Evolutionary conservation across 2,797 vertebrate species (phyloP).

Genomic region (Nyctibius grandis): DNA sequence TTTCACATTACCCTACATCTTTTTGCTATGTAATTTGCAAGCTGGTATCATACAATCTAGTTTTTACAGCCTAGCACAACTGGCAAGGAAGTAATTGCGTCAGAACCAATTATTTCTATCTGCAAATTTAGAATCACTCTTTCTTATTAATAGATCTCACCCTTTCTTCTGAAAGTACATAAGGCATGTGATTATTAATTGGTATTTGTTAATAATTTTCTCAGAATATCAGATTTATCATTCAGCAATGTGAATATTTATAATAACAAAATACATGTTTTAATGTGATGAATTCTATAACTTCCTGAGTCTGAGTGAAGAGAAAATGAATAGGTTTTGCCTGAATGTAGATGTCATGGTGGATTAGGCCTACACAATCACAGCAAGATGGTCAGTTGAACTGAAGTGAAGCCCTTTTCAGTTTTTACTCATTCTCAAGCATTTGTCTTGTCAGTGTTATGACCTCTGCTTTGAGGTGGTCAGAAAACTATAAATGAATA

Average conservation of each 20-base stretch:
- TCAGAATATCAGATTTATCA: not conserved
- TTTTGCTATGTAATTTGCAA: not conserved
- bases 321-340: not conserved
- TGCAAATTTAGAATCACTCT: not conserved
- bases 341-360: not conserved
- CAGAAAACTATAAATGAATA: not conserved
- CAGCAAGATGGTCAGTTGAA: not conserved
- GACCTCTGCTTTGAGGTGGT: not conserved
- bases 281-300: not conserved
- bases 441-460: not conserved
- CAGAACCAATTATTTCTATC: not conserved
- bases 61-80: not conserved
- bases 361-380: not conserved
- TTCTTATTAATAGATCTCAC: not conserved
- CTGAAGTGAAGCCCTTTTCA: not conserved
- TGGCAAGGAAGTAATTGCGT: conserved; percentile 6
- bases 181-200: not conserved
- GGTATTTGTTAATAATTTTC: not conserved
- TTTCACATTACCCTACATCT: not conserved
- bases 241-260: not conserved
- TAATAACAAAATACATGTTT: not conserved
- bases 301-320: not conserved
- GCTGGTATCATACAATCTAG: not conserved
- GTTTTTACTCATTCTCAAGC: not conserved
- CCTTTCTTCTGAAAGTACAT: not conserved